Evolutionary conservation across 2,797 vertebrate species (phyloP).

Genomic region (Gambusia yucatana): DNA sequence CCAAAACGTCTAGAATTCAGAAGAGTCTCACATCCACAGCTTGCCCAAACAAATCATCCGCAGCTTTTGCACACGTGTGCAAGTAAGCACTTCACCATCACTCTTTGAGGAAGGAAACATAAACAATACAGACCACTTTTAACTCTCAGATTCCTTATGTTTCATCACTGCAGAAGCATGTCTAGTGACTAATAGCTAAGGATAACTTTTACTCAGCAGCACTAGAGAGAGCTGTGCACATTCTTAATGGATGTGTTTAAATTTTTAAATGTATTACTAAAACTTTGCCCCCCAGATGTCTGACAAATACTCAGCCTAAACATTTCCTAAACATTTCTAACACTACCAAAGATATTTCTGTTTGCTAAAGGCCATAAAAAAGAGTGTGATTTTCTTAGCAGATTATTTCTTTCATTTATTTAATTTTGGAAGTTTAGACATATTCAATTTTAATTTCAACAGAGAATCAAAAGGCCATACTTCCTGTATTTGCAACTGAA

Average conservation of each 20-base stretch:
- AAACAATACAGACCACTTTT: neutral
- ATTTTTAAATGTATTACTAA: neutral
- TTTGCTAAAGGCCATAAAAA: neutral
- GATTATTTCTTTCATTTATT: neutral
- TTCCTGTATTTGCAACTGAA: neutral
- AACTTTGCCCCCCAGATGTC: neutral
- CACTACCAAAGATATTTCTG: neutral
- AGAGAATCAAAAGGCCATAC: neutral
- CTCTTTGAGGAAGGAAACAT: neutral
- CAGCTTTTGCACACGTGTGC: slow-evolving; percentile 38
- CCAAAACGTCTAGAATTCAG: slow-evolving; percentile 75
- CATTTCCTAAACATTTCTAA: neutral
- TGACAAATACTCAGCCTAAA: neutral
- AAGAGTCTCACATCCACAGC: slow-evolving; percentile 43
- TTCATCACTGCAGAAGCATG: neutral
- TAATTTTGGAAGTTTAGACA: neutral
- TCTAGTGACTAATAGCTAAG: neutral
- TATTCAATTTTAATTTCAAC: neutral
- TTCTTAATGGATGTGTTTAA: neutral
- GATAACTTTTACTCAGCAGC: neutral
- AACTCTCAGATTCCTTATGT: neutral
- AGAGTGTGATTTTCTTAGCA: neutral
- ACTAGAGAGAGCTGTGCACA: neutral
- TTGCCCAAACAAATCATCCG: slow-evolving; percentile 60
- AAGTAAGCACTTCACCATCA: slow-evolving; percentile 1